These are phyloP conservation scores for Itoplectis maculator DNA, from an alignment of 2,888 invertebrate genomes.

Conservation along the genomic window DNA sequence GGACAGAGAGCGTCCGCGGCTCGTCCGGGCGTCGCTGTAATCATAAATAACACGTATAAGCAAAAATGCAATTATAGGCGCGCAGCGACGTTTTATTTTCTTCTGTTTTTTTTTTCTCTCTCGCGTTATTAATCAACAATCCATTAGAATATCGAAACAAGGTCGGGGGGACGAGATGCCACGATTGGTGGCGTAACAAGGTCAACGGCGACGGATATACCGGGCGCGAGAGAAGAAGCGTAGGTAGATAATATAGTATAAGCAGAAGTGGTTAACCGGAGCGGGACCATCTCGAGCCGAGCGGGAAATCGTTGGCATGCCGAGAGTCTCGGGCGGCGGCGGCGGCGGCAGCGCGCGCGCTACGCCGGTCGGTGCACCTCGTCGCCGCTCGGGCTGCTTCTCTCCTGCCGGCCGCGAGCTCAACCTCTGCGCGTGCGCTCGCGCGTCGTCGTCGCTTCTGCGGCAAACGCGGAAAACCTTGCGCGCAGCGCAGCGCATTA, in stretches of 20 bases:
- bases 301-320: constrained; percentile 65
- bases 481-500: constrained; percentile 48
- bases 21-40: too few species aligned
- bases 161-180: constrained; percentile 27
- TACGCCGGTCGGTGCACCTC: constrained; percentile 46
- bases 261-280: constrained; percentile 67
- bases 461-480: constrained; percentile 41
- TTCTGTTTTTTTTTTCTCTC: background rate
- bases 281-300: constrained; percentile 64
- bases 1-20: too few species aligned
- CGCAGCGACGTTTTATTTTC: too few species aligned
- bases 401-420: background rate
- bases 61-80: too few species aligned
- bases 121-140: background rate
- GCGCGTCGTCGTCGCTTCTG: background rate
- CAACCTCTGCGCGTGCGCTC: constrained; percentile 9
- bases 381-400: background rate
- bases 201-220: constrained; percentile 52
- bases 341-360: too few species aligned
- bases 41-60: too few species aligned
- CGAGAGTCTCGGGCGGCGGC: constrained; percentile 47
- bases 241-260: constrained; percentile 60
- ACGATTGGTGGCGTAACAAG: constrained; percentile 56
- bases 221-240: constrained; percentile 21
- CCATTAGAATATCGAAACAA: constrained; percentile 10